Evolutionary conservation across 2,888 invertebrate genomes (phyloP).

Genomic region (Ennomos quercinarius): DNA sequence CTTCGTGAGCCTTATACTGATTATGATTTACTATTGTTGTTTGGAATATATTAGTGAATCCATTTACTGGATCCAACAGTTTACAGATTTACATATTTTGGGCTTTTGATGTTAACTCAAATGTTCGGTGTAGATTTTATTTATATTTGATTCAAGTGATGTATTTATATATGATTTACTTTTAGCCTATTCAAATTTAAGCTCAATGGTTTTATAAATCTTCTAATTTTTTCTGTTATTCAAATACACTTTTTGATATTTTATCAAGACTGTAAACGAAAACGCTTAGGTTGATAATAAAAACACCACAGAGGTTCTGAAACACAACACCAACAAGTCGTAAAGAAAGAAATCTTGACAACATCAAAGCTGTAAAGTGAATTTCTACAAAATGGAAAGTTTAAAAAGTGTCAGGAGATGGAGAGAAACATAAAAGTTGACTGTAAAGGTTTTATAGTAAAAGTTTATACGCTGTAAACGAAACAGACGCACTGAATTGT

Average conservation of each 20-base stretch:
- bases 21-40: conserved; percentile 58
- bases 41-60: conserved; percentile 52
- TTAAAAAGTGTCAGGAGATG: conserved; percentile 27
- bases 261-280: conserved; percentile 14
- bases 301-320: conserved; percentile 24
- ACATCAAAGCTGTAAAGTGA: conserved; percentile 32
- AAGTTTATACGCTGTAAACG: conserved; percentile 53
- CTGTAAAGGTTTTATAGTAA: conserved; percentile 40
- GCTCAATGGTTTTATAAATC: conserved; percentile 1
- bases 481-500: conserved; percentile 49
- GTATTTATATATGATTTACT: not conserved
- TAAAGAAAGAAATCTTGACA: conserved; percentile 28
- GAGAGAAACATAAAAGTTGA: conserved; percentile 28
- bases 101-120: conserved; percentile 19
- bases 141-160: conserved; percentile 9
- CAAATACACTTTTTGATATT: conserved; percentile 1
- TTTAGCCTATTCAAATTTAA: not conserved
- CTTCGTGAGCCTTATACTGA: conserved; percentile 56
- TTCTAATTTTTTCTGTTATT: not conserved
- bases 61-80: conserved; percentile 44
- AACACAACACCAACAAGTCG: conserved; percentile 20
- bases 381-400: conserved; percentile 28
- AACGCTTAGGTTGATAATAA: conserved; percentile 9
- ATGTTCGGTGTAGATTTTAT: conserved; percentile 18
- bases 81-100: conserved; percentile 24